Percentiles rank a stretch among this genome's conserved stretches.
Conservation (phyloP, 2,888 invertebrate species). For the Synanthedon vespiformis region DNA sequence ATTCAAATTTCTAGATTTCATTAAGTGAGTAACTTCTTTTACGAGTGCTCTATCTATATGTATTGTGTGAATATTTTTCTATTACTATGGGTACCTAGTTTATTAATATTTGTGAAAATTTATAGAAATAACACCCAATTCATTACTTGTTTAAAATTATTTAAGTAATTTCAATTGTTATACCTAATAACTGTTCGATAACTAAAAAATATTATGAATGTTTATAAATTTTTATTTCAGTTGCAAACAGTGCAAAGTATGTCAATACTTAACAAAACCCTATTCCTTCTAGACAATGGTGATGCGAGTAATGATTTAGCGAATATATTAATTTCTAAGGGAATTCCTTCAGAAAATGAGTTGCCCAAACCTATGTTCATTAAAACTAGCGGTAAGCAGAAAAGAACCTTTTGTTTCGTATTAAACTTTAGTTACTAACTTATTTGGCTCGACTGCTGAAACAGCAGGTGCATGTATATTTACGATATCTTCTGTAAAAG, state of each 20-base stretch:
- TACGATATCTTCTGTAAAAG: too few relatives aligned
- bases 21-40: background rate
- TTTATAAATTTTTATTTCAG: slow-evolving; percentile 14
- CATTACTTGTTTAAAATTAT: too few relatives aligned
- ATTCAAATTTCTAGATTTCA: slow-evolving; percentile 18
- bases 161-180: background rate
- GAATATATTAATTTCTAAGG: slow-evolving; percentile 34
- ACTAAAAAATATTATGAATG: background rate
- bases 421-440: too few relatives aligned
- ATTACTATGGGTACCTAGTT: background rate
- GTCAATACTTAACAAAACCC: slow-evolving; percentile 19
- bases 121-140: too few relatives aligned
- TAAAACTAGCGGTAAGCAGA: slow-evolving; percentile 31
- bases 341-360: slow-evolving; percentile 35
- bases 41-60: too few relatives aligned
- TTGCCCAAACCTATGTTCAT: slow-evolving; percentile 30
- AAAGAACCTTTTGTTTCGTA: background rate
- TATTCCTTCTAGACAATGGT: slow-evolving; percentile 18
- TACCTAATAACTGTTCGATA: background rate
- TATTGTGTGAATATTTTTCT: too few relatives aligned
- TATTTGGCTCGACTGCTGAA: too few relatives aligned
- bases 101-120: too few relatives aligned
- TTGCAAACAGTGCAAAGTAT: slow-evolving; percentile 17
- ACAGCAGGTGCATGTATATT: too few relatives aligned
- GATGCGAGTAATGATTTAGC: slow-evolving; percentile 31